A percentile compares a stretch with the other conserved stretches of the same genome.
Evolutionary conservation across 2,888 invertebrate species (phyloP).

Genomic region (Drosophila subsilvestris): DNA sequence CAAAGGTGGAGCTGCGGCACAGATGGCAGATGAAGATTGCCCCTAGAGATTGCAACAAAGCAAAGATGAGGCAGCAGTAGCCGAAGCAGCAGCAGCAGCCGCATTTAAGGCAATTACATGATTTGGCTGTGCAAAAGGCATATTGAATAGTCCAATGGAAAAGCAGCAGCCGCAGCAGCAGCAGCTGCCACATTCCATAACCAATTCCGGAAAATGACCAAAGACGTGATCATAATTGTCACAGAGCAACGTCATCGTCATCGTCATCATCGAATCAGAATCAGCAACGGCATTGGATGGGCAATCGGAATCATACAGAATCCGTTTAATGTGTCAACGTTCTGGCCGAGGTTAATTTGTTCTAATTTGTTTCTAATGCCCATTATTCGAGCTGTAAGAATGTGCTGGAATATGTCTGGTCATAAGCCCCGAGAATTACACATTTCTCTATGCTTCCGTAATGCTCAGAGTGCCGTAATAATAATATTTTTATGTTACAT

Average conservation of each 20-base stretch:
- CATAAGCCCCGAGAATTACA: conserved; percentile 35
- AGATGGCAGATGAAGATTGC: conserved; percentile 44
- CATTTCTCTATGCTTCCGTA: conserved; percentile 32
- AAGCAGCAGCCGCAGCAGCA: conserved; percentile 16
- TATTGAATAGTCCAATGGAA: conserved; percentile 71
- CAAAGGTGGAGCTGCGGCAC: conserved; percentile 53
- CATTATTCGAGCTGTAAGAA: not conserved
- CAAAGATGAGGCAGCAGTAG: not conserved
- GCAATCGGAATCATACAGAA: conserved; percentile 2
- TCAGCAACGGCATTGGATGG: conserved; percentile 1
- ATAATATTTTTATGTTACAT: conserved; percentile 30
- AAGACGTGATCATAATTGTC: conserved; percentile 64
- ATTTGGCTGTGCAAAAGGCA: conserved; percentile 45
- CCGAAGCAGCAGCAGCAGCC: not conserved
- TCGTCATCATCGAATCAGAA: not conserved
- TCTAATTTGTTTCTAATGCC: conserved; percentile 40
- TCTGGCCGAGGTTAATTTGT: conserved; percentile 32
- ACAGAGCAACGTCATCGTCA: conserved; percentile 4
- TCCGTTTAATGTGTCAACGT: conserved; percentile 48
- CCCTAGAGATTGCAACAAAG: conserved; percentile 60
- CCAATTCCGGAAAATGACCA: conserved; percentile 28
- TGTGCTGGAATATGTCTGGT: conserved; percentile 20
- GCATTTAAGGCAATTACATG: conserved; percentile 68
- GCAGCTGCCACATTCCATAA: conserved; percentile 52
- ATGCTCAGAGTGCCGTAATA: conserved; percentile 71